Evolutionary conservation across 2,888 invertebrate genomes (phyloP).

Genomic region (Autographa gamma): DNA sequence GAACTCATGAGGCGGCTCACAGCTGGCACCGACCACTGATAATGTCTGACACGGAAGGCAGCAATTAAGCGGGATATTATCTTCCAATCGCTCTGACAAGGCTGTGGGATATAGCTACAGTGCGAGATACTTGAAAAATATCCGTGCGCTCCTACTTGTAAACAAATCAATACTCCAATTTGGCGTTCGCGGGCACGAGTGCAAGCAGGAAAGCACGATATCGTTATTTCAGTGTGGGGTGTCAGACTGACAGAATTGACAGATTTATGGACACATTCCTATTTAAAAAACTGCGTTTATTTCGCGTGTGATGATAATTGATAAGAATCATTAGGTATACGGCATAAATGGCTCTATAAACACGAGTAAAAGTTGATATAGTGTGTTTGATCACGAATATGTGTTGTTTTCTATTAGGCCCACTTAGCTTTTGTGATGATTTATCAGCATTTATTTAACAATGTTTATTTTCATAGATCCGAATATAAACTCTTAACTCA

Average conservation of each 20-base stretch:
- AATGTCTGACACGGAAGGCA: constrained; percentile 82
- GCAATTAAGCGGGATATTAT: constrained; percentile 84
- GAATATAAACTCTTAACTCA: no score
- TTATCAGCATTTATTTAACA: no score
- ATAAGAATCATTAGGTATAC: not conserved
- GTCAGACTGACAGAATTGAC: constrained; percentile 57
- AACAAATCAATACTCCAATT: constrained; percentile 86
- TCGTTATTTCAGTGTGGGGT: constrained; percentile 23
- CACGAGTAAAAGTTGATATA: not conserved
- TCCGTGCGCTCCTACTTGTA: constrained; percentile 76
- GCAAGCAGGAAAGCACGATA: constrained; percentile 50
- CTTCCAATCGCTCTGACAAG: constrained; percentile 84
- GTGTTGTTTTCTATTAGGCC: not conserved
- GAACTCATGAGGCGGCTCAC: constrained; percentile 73
- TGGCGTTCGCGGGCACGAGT: constrained; percentile 73
- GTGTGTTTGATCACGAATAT: not conserved
- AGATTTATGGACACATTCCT: constrained; percentile 24
- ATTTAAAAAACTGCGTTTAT: constrained; percentile 8
- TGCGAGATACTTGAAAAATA: constrained; percentile 70
- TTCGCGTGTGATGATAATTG: not conserved
- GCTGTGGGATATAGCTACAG: constrained; percentile 77
- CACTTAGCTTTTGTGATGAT: not conserved
- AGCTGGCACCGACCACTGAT: constrained; percentile 82
- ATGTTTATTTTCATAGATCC: no score
- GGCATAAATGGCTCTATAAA: not conserved